Base-by-base conservation (phyloP, 2,888 invertebrate genomes). In the Calliphora vomitoria region DNA sequence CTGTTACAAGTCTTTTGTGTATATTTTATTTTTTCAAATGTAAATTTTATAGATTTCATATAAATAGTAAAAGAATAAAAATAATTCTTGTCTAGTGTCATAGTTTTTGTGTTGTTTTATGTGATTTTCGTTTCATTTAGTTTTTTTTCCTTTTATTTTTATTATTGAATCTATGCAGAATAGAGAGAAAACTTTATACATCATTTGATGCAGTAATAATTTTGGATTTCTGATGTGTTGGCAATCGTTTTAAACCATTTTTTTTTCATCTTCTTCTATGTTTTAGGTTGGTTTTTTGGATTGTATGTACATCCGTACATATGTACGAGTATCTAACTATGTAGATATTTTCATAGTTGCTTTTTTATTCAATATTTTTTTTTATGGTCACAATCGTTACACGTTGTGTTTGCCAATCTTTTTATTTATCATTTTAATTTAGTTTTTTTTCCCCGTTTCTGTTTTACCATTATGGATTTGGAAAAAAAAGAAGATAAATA, bases 121-220 rank as follows among this genome's bases (percentile, higher is more conserved):
- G 1, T 47, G 72, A 25, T 25, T 60, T 55, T 44, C 20, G 18
- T 18, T 31, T 64, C 3, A 13, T 6, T 35, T 35, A 35, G 35
- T 35, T 15, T 53, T n/a, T 60, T 8, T 50, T 4, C 50, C 25
- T 25, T 25, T 25, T 25, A 25, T 25, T 25, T 13, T 13, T 25
- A 25, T 50, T 80, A 5, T 60, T 53, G 15, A 41, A 53, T n/a
- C 35, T 53, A 69, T 81, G 69, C 68, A 75, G 60, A 69, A 82
- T 53, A 76, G 38, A 35, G 15, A 44, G 8, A 38, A 50, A 71
- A 68, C 15, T 35, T 80, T 69, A 44, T 68, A 47, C 38, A 80
- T 86, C 69, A 76, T 76, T 83, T 76, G 80, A 81, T 87, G 86
- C 86, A 87, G 80, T 87, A 87, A 87, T 83, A 76, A 83, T 84